Percentiles rank a stretch among this genome's conserved stretches.
phyloP scores from a whole-genome alignment of 2,888 invertebrate species.

The Pristionchus exspectatus region DNA sequence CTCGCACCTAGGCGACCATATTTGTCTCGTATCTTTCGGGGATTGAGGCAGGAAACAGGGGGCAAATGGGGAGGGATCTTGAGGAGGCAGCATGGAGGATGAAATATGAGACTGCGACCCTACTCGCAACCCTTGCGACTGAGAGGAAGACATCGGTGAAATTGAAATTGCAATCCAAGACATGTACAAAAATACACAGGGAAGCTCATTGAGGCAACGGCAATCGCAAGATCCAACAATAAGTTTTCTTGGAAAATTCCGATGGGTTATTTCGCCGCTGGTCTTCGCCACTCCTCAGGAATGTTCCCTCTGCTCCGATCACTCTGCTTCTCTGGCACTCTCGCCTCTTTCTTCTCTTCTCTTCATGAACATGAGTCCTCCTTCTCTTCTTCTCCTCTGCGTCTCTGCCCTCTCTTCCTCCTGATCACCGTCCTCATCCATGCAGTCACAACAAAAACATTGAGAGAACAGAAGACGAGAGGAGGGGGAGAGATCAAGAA shows the following conservation, averaged over 20 bases:
- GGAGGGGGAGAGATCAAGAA: not conserved
- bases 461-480: not conserved
- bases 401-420: conserved; percentile 1
- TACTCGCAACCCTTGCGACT: not conserved
- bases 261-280: too few relatives aligned
- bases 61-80: not conserved
- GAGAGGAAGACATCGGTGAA: not conserved
- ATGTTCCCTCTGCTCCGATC: not conserved
- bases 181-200: not conserved
- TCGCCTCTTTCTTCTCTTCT: not conserved
- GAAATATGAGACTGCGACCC: not conserved
- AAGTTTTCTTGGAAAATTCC: not conserved
- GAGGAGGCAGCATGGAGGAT: not conserved
- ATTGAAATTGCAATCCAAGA: not conserved
- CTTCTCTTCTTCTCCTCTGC: not conserved
- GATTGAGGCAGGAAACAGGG: not conserved
- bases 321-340: conserved; percentile 18
- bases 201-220: too few relatives aligned
- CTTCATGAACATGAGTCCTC: not conserved
- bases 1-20: not conserved
- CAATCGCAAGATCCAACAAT: too few relatives aligned
- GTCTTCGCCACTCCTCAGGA: not conserved
- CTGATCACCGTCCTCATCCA: not conserved
- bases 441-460: conserved; percentile 18
- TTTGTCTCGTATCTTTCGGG: not conserved